Evolutionary conservation across 2,113 vertebrate genomes (phyloP), one percentile per base, ranked within the genome.

Genomic region (Ophiodon elongatus): DNA sequence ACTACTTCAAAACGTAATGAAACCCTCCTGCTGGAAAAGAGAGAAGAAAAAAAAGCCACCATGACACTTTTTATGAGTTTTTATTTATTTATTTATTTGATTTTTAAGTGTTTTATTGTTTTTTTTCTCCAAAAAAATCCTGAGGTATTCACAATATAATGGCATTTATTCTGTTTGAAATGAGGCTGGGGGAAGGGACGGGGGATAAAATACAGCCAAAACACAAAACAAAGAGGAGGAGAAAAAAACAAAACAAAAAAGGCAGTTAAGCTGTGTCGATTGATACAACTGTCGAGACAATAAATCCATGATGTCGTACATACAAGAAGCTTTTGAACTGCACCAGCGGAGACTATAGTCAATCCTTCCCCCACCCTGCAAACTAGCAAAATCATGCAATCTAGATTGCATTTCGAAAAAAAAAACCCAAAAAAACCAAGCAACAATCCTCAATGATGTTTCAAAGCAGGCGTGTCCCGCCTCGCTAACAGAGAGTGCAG

Each of bases 111-210:
- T 95, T 95, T 95, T 95, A 89, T 91, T 90, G 3, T 88, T 91
- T 93, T 63, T 92, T 94, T 91, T 92, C 84, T 93, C 89, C 90
- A 94, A 96, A 95, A 94, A 95, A 95, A 96, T 95, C 95, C 95
- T 96, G 96, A 96, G 95, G 95, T 96, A 96, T 96, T 96, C 93
- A 96, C 94, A 96, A 96, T 95, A 95, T 94, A 96, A 96, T 96
- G 95, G 95, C 96, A 95, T 95, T 94, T 94, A 91, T 93, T 95
- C 88, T 86, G 85, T 94, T 93, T 94, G 85, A 95, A 95, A 95
- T 94, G 86, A 93, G 79, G 90, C 89, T 73, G 2, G 76, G 88
- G 74, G 52, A 9, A 54, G 35, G 80, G 14, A 54, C 47, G 83
- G 60, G 45, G 77, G 84, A 84, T 45, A 83, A 91, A 92, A 92